Conservation (phyloP, 2,113 vertebrate genomes). For the Brienomyrus brachyistius region DNA sequence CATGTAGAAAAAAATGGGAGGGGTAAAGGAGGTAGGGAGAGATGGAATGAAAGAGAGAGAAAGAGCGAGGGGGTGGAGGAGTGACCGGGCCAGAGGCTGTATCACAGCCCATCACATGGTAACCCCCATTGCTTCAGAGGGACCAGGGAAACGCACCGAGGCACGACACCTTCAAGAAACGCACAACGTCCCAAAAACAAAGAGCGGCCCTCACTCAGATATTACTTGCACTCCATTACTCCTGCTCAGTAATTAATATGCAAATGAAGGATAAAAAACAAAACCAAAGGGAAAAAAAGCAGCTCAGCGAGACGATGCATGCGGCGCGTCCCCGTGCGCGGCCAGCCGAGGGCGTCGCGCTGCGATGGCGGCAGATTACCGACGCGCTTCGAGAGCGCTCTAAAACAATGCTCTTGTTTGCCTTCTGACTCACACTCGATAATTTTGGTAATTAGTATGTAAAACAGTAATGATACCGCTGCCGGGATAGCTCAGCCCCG, state of each 20-base stretch:
- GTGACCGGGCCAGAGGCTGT: neutral
- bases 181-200: conserved; percentile 15
- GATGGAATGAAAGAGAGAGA: neutral
- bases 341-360: neutral
- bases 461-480: conserved; percentile 42
- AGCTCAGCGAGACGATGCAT: neutral
- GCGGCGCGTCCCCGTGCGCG: neutral
- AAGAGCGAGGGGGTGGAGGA: neutral
- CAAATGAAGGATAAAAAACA: conserved; percentile 30
- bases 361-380: conserved; percentile 12
- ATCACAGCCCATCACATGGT: neutral
- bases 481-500: conserved; percentile 10
- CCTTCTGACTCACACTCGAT: conserved; percentile 35
- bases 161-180: conserved; percentile 21
- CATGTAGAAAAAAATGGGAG: neutral
- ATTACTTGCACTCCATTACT: conserved; percentile 24
- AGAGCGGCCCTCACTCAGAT: conserved; percentile 5
- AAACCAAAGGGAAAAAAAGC: neutral
- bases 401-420: conserved; percentile 40
- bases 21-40: neutral
- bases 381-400: conserved; percentile 28
- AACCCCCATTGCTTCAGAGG: neutral
- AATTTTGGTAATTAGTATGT: conserved; percentile 38
- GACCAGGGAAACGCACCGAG: neutral
- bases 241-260: conserved; percentile 34